Percentiles rank a stretch among this genome's conserved stretches.
Conservation (phyloP, 2,797 vertebrate species). For the Acanthornis magna region DNA sequence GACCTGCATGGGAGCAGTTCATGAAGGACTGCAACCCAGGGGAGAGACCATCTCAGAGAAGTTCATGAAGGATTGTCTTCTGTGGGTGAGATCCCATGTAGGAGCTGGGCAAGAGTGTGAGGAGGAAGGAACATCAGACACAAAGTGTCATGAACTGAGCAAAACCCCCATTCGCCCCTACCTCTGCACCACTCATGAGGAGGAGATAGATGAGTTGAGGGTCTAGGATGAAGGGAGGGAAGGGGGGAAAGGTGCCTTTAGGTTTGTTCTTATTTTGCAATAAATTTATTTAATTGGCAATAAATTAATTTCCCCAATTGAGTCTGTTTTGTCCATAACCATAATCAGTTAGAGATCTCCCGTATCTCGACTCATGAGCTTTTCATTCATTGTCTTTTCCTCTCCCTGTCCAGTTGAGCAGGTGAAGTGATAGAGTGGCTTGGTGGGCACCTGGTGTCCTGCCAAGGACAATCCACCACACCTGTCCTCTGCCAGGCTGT, state of each 20-base stretch:
- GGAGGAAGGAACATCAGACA: neutral
- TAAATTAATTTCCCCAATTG: neutral
- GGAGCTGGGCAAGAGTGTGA: neutral
- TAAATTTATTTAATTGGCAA: neutral
- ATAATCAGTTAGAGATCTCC: neutral
- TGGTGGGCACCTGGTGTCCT: neutral
- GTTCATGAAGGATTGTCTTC: neutral
- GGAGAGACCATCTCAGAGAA: neutral
- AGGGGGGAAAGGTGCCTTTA: neutral
- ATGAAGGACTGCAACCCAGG: neutral
- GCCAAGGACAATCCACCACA: neutral
- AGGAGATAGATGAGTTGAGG: neutral
- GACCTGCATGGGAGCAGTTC: neutral
- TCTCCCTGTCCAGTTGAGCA: neutral
- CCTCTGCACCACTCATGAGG: neutral
- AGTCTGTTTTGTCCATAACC: neutral
- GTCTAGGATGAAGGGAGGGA: neutral
- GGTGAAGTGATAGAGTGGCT: neutral
- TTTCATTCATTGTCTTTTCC: neutral
- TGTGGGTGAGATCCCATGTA: rapidly evolving
- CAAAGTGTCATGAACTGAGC: neutral
- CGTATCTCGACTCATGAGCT: neutral
- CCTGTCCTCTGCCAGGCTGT: neutral
- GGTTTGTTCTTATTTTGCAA: neutral
- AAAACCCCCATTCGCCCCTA: neutral